Base-by-base conservation (phyloP, 2,797 vertebrate genomes). In the Selene dorsalis region DNA sequence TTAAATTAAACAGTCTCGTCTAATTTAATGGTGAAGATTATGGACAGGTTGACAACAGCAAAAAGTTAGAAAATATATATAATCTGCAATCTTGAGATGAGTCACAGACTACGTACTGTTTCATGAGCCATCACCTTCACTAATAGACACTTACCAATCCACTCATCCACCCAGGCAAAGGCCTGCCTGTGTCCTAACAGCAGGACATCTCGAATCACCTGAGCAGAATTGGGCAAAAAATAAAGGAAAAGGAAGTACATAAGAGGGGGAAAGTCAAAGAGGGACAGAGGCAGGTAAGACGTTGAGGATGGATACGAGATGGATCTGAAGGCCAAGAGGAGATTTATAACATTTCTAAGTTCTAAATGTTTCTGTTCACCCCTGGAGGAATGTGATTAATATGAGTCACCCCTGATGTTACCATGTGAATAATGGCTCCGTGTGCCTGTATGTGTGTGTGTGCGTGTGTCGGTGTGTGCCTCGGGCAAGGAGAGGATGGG, bases 101-200 rank as follows among this genome's bases (percentile, higher is more conserved):
- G 48, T 76, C 52, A 26, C 26, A 69, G 67, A 57, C 10, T 4
- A 26, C 53, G 17, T 26, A 18, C n/a, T 3, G 24, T 53, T 60
- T 63, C 45, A 50, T 39, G 22, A 56, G 38, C 22, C 20, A 39
- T 26, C 30, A 16, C 3, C 28, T 28, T 24, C 32, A 24, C 3
- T 16, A 24, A 61, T 3, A 16, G 32, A 55, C 72, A 97, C 98
- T 94, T 93, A 99, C 97, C 97, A 11, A 98, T 98, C 98, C 98
- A 99, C 93, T 99, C 98, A 67, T 99, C 98, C 73, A 99, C 97
- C 98, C 98, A 99, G 14, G 97, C 97, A 69, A 99, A 99, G n/a
- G 98, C 98, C 90, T 99, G 98, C 75, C 96, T 95, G 91, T 99
- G 98, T 79, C 98, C 98, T 10, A 99, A 95, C 77, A 98, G 91